Percentiles rank a stretch among this genome's conserved stretches.
phyloP scores from a whole-genome alignment of 2,888 invertebrate species.

The Crioceris asparagi region DNA sequence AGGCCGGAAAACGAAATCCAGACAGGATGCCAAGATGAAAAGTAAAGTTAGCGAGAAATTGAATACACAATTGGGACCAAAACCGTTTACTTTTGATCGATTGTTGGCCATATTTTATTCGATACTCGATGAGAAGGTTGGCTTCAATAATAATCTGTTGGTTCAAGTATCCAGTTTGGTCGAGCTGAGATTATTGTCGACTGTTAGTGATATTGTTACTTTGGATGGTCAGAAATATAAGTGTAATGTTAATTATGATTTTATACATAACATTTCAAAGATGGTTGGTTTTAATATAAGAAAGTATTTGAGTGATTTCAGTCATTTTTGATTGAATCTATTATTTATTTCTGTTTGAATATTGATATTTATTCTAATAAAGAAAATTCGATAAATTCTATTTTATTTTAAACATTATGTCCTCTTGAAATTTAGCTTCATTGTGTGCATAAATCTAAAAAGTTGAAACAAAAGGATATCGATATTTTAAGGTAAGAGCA shows the following conservation, averaged over 20 bases:
- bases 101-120: conserved; percentile 40
- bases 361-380: too few species aligned
- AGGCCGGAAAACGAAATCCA: conserved; percentile 58
- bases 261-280: conserved; percentile 65
- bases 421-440: too few species aligned
- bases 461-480: too few species aligned
- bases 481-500: too few species aligned
- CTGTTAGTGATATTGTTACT: conserved; percentile 58
- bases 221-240: conserved; percentile 77
- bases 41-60: conserved; percentile 48
- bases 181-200: conserved; percentile 65
- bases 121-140: conserved; percentile 74
- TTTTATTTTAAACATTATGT: too few species aligned
- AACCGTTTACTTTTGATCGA: conserved; percentile 39
- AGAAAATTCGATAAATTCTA: too few species aligned
- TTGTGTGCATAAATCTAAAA: too few species aligned
- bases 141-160: conserved; percentile 75
- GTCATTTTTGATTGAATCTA: conserved; percentile 28
- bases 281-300: conserved; percentile 65
- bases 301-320: conserved; percentile 66
- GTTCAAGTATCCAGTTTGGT: conserved; percentile 82
- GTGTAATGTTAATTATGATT: conserved; percentile 74
- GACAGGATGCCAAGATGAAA: conserved; percentile 49
- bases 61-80: conserved; percentile 69
- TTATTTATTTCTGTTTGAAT: too few species aligned